Evolutionary conservation across 2,888 invertebrate genomes (phyloP), one percentile per base, ranked within the genome.

Genomic region (Mimachlamys varia): DNA sequence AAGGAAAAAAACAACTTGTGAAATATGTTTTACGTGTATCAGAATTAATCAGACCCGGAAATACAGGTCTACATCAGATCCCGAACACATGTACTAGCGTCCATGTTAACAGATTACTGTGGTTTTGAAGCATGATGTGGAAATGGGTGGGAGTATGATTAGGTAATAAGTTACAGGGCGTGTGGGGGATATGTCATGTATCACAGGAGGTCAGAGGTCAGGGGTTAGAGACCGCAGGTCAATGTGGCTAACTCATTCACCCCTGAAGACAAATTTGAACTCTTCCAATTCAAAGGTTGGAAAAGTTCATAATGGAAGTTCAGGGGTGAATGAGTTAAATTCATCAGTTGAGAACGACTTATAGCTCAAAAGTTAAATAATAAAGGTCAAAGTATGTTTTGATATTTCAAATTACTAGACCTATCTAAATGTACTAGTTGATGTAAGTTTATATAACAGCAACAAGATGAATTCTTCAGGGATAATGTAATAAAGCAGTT

Each of bases 71-170:
- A 22, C 27, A 76, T 76, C 27, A 76, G 76, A 62, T 62, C 0
- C n/a, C 2, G 62, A 22, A 19, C 3, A 62, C 62, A 62, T 62
- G 62, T 10, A 62, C 62, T 10, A 2, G n/a, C n/a, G 62, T 62
- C 27, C 27, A 62, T 62, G 62, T 62, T 62, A 58, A 19, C 7
- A 22, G 58, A 58, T 19, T 19, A n/a, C 19, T 76, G 76, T 12
- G 76, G 76, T 76, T 76, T 33, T 76, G 33, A 76, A 33, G 76
- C 33, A 33, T 76, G 27, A 76, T 19, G 33, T 33, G 76, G 76
- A 76, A 62, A 76, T 76, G 76, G 76, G 76, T n/a, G 62, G 62
- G 62, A n/a, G 62, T 33, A 76, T 76, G 76, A 76, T 76, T 33
- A 33, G 76, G 33, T 76, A 76, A 76, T 76, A 44, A 33, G 27